A percentile compares a stretch with the other conserved stretches of the same genome.
Conservation (phyloP, 2,888 invertebrate species). For the Stegophylla sp. region DNA sequence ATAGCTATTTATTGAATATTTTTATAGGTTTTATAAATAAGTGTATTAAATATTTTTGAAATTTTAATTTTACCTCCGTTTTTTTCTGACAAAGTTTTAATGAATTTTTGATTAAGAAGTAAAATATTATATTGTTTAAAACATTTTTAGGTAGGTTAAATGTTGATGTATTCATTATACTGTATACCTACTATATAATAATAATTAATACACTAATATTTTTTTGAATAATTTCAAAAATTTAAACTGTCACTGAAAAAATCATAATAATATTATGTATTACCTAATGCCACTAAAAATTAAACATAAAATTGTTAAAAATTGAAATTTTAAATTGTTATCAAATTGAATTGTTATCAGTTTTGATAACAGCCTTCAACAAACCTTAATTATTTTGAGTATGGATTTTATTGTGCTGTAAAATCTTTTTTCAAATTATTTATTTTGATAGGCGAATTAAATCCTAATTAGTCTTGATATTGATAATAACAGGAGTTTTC, state of each 20-base stretch:
- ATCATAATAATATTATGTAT: neutral
- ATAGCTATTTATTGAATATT: neutral
- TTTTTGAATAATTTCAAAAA: too few relatives aligned
- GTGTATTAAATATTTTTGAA: neutral
- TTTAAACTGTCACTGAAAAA: neutral
- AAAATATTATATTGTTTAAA: too few relatives aligned
- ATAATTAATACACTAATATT: too few relatives aligned
- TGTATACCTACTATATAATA: too few relatives aligned
- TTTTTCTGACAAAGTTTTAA: neutral
- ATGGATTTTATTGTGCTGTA: neutral
- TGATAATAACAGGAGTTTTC: too few relatives aligned
- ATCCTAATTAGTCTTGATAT: too few relatives aligned
- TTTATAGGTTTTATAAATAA: neutral
- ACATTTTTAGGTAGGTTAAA: too few relatives aligned
- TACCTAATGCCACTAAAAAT: neutral
- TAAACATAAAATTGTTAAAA: neutral
- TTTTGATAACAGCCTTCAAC: slow-evolving; percentile 7
- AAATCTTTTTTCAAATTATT: too few relatives aligned
- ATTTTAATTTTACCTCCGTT: neutral
- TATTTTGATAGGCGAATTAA: too few relatives aligned
- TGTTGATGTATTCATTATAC: too few relatives aligned
- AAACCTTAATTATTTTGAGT: neutral
- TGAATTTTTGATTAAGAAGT: neutral
- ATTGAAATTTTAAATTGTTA: neutral
- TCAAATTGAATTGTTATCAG: slow-evolving; percentile 14